Evolutionary conservation across 2,888 invertebrate genomes (phyloP), one percentile per base, ranked within the genome.

Genomic region (Melangyna quadrimaculata): DNA sequence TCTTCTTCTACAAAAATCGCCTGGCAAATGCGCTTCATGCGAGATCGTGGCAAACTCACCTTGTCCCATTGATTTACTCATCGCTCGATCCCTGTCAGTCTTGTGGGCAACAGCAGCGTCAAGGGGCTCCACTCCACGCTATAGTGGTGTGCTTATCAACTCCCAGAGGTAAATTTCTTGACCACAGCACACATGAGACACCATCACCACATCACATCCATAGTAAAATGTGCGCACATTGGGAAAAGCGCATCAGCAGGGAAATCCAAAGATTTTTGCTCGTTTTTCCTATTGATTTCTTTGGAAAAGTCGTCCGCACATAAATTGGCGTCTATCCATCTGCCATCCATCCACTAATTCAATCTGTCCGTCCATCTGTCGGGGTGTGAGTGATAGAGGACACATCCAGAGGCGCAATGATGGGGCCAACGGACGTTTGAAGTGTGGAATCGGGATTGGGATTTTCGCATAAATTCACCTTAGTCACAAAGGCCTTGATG

Each of bases 311-410:
- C 73, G 65, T 71, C 14, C n/a, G 19, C 74, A 75, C 67, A 81
- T 77, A 77, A 86, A 81, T 86, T 86, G 86, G 73, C 86, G 72
- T 86, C 81, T 78, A 86, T 81, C 77, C 86, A 78, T 86, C 82
- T 59, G 78, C 37, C 59, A 69, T 73, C 69, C 78, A 55, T 82
- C 81, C 57, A 72, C 80, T 75, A 75, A 84, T 84, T 84, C 69
- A 57, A 70, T 63, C 72, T 80, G 75, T 75, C 84, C 57, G 27
- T 77, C 53, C 22, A 17, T 61, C 53, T 51, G 22, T 69, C 35
- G 55, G 57, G 22, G 2, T 55, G 61, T 74, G 79, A 79, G 55
- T 70, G 67, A 69, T 72, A 67, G 84, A 72, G 71, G 79, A 75
- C 65, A 65, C 67, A 70, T 53, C 43, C 57, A 51, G 43, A 37